A percentile compares a stretch with the other conserved stretches of the same genome.
Evolutionary conservation across 35 echinoderm and acorn worm species (phyloP).

Genomic region (Lytechinus variegatus): DNA sequence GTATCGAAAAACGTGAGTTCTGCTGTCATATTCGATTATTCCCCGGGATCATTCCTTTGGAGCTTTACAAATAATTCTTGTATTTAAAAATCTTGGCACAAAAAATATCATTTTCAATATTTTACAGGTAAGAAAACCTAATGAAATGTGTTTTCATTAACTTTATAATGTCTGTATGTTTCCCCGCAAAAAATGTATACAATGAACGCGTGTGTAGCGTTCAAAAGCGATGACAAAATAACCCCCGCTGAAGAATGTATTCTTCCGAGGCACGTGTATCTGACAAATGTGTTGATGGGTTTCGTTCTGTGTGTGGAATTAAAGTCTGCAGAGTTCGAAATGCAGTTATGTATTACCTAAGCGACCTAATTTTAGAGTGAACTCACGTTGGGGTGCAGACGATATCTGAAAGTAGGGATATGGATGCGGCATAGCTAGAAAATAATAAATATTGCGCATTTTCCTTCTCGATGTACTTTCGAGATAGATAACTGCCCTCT

Average conservation of each 20-base stretch:
- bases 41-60: background rate
- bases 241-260: slow-evolving; percentile 15
- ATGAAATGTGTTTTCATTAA: background rate
- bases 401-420: background rate
- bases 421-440: background rate
- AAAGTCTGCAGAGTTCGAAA: background rate
- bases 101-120: background rate
- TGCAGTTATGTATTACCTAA: slow-evolving; percentile 4
- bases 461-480: background rate
- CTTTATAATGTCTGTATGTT: background rate
- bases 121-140: background rate
- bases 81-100: background rate
- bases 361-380: slow-evolving; percentile 30
- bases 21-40: background rate
- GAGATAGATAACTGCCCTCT: background rate
- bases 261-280: slow-evolving; percentile 35
- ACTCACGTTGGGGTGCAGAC: slow-evolving; percentile 30
- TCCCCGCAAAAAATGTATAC: background rate
- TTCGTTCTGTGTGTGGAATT: background rate
- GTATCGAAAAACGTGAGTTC: background rate
- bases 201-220: background rate
- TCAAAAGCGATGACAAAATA: background rate
- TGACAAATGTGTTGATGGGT: slow-evolving; percentile 40
- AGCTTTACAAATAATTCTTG: background rate
- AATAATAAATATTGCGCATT: background rate